A percentile compares a stretch with the other conserved stretches of the same genome.
phyloP scores from a whole-genome alignment of 2,113 vertebrate genomes.

The Rana temporaria region DNA sequence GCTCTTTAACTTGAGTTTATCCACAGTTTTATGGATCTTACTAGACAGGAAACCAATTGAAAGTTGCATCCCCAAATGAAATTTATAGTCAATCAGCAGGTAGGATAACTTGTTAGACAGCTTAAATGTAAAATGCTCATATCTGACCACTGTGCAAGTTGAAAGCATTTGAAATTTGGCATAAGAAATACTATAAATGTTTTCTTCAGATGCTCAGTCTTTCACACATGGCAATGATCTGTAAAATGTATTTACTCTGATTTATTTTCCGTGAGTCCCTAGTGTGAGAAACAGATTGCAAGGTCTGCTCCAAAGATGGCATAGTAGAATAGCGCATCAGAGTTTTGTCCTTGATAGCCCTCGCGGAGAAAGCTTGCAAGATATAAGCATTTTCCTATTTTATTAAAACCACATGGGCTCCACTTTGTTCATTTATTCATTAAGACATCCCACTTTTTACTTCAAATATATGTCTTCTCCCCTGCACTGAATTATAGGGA shows the following conservation, averaged over 20 bases:
- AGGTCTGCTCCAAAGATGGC: neutral
- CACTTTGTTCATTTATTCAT: constrained; percentile 52
- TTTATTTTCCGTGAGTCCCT: neutral
- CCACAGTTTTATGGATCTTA: too few species aligned
- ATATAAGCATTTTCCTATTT: constrained; percentile 20
- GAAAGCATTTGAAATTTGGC: neutral
- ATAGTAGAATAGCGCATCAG: neutral
- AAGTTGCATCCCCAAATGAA: too few species aligned
- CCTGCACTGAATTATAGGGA: constrained; percentile 41
- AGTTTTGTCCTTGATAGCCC: constrained; percentile 39
- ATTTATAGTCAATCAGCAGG: too few species aligned
- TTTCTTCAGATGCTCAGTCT: neutral
- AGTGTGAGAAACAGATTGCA: neutral
- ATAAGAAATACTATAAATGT: neutral
- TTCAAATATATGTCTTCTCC: constrained; percentile 42
- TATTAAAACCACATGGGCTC: constrained; percentile 52
- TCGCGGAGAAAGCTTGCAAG: neutral
- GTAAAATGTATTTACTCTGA: neutral
- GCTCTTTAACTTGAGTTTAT: too few species aligned
- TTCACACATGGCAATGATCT: too few species aligned
- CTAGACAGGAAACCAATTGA: too few species aligned
- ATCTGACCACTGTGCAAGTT: neutral
- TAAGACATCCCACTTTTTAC: constrained; percentile 52
- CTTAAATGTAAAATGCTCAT: too few species aligned
- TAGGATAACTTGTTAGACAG: too few species aligned